Conservation (phyloP, 2,113 vertebrate genomes). For the Pelecanoides urinatrix region DNA sequence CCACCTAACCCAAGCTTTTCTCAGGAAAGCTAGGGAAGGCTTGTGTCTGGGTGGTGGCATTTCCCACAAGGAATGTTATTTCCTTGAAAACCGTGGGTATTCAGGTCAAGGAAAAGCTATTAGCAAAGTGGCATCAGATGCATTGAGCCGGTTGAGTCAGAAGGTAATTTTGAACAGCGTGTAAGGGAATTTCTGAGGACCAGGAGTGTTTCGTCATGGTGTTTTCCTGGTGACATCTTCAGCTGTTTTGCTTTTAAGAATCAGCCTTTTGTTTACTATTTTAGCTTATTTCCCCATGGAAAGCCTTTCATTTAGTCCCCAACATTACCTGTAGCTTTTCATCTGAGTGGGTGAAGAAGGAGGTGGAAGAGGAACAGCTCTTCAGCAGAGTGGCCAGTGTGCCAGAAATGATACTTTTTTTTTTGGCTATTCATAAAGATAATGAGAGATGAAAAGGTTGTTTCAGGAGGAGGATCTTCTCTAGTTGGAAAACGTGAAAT, state of each 20-base stretch:
- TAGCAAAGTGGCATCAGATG: neutral
- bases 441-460: constrained; percentile 1
- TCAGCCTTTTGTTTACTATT: neutral
- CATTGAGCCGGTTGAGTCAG: neutral
- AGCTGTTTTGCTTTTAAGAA: neutral
- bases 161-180: neutral
- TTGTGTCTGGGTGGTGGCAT: neutral
- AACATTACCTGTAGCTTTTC: constrained; percentile 3
- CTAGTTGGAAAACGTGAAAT: neutral
- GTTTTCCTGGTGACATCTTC: constrained; percentile 18
- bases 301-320: constrained; percentile 20
- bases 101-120: neutral
- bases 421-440: neutral
- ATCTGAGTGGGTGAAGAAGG: neutral
- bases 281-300: neutral
- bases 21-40: neutral
- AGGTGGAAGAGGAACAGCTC: neutral
- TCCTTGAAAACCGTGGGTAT: neutral
- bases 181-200: neutral
- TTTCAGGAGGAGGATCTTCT: neutral
- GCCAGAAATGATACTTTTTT: neutral
- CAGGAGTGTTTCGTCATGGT: neutral
- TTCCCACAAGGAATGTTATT: neutral
- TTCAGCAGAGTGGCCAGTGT: neutral
- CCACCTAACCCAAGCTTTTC: neutral